Conservation (phyloP, 2,888 invertebrate genomes). For the Enchytraeus crypticus region DNA sequence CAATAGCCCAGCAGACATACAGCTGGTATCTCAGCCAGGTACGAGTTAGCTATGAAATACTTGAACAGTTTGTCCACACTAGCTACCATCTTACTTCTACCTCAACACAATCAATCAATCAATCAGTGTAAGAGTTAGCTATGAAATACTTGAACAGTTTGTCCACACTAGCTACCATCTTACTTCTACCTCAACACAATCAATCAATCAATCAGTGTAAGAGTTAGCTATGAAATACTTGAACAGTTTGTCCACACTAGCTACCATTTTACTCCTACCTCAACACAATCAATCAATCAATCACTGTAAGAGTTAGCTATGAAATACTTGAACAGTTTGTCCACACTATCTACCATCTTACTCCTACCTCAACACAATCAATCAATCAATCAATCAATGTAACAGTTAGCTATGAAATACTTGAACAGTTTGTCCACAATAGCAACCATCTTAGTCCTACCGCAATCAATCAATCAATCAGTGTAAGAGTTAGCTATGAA, state of each 20-base stretch:
- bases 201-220: too few species aligned
- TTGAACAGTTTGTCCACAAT: constrained; percentile 14
- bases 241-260: constrained; percentile 12
- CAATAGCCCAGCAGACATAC: constrained; percentile 20
- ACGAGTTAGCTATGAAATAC: constrained; percentile 25
- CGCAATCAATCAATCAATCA: too few species aligned
- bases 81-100: constrained; percentile 21
- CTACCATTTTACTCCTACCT: constrained; percentile 20
- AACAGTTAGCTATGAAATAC: constrained; percentile 24
- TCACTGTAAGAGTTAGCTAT: constrained; percentile 23
- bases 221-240: constrained; percentile 24
- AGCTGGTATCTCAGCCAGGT: constrained; percentile 20
- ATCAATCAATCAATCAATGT: too few species aligned
- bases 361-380: constrained; percentile 11
- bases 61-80: constrained; percentile 14
- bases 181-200: constrained; percentile 12
- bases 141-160: constrained; percentile 18
- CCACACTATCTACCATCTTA: constrained; percentile 19
- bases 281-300: too few species aligned
- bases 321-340: constrained; percentile 17
- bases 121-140: constrained; percentile 23
- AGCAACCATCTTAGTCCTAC: constrained; percentile 21
- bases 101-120: too few species aligned
- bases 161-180: constrained; percentile 19
- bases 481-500: constrained; percentile 24